Evolutionary conservation across 2,797 vertebrate genomes (phyloP), one percentile per base, ranked within the genome.

Genomic region (Linurgus olivaceus): DNA sequence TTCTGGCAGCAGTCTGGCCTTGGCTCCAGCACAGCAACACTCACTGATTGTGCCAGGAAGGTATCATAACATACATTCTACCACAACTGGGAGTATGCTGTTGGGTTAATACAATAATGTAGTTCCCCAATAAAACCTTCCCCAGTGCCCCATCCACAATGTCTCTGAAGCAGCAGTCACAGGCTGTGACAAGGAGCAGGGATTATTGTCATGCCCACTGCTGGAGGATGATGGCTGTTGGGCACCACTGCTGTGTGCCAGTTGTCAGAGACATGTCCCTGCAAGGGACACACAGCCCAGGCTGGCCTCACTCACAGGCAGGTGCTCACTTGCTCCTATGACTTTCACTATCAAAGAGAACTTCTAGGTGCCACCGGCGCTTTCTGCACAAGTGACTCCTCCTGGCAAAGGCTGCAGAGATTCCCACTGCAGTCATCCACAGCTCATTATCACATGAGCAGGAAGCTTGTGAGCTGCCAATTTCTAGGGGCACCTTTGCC

Each of bases 401-500:
- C 81, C 94, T 96, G 92, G 92, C 85, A 88, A 45, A 86, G 82
- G 57, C 74, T 95, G 50, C 55, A 79, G 88, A 93, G 82, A 61
- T 89, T 84, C 63, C 74, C 57, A 47, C 47, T 88, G 75, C 67
- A 94, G 93, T 81, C n/a, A 7, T 93, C 67, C 3, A 17, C 57
- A 45, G 58, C 86, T 94, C 76, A 93, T 91, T 96, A 79, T 47
- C 62, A 62, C 79, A 88, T 4, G 29, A 94, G 87, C 78, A 91
- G 61, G 82, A 95, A 94, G 81, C 61, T 66, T 25, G 29, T 75
- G 67, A 95, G 83, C 92, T 92, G 95, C 94, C 91, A 94, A 92
- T 70, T 96, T 86, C 82, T 70, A 72, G 72, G 8, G 59, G 91
- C 94, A 96, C 91, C 93, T 96, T 96, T 97, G 90, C 90, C 89